Conservation (phyloP, 2,888 invertebrate species). For the Melikaiella ostensackeni region DNA sequence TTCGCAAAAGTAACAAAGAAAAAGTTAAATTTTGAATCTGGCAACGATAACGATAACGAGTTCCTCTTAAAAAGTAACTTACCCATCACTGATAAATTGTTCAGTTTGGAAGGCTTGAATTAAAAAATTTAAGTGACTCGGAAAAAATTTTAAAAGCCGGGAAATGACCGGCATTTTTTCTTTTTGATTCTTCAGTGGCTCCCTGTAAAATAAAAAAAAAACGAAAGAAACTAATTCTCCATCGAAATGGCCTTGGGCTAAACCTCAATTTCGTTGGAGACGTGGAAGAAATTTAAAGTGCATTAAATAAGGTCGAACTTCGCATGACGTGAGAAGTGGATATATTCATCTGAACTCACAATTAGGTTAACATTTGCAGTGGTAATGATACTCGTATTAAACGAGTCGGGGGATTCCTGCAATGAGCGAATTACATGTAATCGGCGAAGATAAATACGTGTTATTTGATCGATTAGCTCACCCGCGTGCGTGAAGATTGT, state of each 20-base stretch:
- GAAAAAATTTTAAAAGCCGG: no score
- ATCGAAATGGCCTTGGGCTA: not conserved
- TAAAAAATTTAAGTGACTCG: no score
- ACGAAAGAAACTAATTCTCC: not conserved
- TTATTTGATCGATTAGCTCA: not conserved
- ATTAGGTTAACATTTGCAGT: slow-evolving; percentile 15
- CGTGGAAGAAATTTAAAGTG: slow-evolving; percentile 28
- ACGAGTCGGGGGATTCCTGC: not conserved
- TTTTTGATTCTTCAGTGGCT: no score
- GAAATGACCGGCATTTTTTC: no score
- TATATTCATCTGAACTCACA: slow-evolving; percentile 29
- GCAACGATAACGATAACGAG: no score
- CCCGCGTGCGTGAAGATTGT: not conserved
- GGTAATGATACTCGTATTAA: slow-evolving; percentile 2
- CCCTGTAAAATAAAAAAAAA: not conserved
- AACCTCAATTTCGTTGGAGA: slow-evolving; percentile 17
- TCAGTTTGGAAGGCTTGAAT: no score
- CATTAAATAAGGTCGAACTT: slow-evolving; percentile 24
- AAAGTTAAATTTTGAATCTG: no score
- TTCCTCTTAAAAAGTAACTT: no score
- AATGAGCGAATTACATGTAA: not conserved
- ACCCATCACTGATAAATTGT: no score
- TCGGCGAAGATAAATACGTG: not conserved
- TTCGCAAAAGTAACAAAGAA: no score
- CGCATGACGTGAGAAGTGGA: not conserved